Evolutionary conservation across 2,888 invertebrate species (phyloP).

Genomic region (Netelia virgata): DNA sequence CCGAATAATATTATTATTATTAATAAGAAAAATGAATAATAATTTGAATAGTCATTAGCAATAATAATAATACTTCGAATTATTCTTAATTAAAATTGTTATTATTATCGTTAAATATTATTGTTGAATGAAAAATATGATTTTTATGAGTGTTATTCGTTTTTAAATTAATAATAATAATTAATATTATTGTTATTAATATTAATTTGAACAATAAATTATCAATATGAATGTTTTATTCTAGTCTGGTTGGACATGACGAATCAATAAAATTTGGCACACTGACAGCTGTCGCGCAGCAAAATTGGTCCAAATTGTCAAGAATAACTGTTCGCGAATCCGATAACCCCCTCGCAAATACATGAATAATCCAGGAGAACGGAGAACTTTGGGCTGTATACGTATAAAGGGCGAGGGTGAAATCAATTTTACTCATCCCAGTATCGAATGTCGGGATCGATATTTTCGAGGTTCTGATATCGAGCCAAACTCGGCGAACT

Average conservation of each 20-base stretch:
- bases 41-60: too few relatives aligned
- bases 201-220: background rate
- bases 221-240: background rate
- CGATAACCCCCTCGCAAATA: conserved; percentile 6
- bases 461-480: background rate
- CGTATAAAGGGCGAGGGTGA: background rate
- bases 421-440: background rate
- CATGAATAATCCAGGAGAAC: background rate
- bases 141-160: too few relatives aligned
- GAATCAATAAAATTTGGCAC: conserved; percentile 22
- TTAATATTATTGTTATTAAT: too few relatives aligned
- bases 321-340: conserved; percentile 58
- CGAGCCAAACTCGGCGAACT: background rate
- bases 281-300: conserved; percentile 33
- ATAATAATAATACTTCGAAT: too few relatives aligned
- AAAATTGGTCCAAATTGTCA: conserved; percentile 50
- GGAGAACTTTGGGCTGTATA: background rate
- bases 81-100: too few relatives aligned
- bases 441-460: background rate
- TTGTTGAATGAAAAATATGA: too few relatives aligned
- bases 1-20: too few relatives aligned
- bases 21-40: too few relatives aligned
- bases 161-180: too few relatives aligned
- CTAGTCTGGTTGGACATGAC: background rate
- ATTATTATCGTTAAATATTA: too few relatives aligned